A percentile compares a stretch with the other conserved stretches of the same genome.
Evolutionary conservation across 2,113 vertebrate species (phyloP).

Genomic region (Rhodinocichla rosea): DNA sequence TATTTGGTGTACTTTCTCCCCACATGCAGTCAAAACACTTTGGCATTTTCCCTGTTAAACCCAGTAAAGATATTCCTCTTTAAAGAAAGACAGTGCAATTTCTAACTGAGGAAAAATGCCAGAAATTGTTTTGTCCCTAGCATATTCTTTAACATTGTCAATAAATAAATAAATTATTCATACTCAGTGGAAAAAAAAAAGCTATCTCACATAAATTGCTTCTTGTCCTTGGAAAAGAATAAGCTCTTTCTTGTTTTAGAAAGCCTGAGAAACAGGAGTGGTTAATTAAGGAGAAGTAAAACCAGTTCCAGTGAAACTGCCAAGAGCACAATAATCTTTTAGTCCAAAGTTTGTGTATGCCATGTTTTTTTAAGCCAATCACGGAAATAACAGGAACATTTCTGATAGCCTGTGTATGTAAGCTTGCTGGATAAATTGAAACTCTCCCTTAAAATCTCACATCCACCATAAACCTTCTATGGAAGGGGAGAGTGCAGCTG

Average conservation of each 20-base stretch:
- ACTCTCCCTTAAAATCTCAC: not conserved
- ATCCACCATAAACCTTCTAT: not conserved
- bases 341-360: not conserved
- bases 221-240: not conserved
- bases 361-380: not conserved
- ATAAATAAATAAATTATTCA: not conserved
- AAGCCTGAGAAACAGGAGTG: not conserved
- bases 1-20: not conserved
- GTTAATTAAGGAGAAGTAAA: not conserved
- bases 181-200: not conserved
- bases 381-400: not conserved
- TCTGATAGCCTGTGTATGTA: not conserved
- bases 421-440: not conserved
- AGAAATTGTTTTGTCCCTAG: not conserved
- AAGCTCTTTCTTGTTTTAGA: not conserved
- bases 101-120: not conserved
- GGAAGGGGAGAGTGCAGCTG: not conserved
- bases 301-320: not conserved
- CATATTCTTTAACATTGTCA: not conserved
- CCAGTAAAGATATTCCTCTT: not conserved
- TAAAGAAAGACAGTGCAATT: not conserved
- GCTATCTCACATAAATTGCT: not conserved
- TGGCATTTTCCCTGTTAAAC: not conserved
- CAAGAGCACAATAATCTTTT: not conserved
- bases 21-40: not conserved